Conservation (phyloP, 2,888 invertebrate species). For the Orgyia antiqua region DNA sequence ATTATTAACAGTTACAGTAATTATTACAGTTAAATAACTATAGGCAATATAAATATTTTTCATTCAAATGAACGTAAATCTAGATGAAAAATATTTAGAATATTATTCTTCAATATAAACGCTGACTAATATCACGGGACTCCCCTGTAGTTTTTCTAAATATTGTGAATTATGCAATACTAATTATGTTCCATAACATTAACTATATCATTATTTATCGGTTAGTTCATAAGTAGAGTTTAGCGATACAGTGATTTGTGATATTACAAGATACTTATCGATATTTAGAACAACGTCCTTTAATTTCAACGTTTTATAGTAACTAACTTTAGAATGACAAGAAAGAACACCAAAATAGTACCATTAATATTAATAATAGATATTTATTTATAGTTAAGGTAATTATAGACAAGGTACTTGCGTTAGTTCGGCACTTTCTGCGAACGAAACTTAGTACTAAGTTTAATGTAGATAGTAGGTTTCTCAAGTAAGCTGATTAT, state of each 20-base stretch:
- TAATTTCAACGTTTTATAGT: slow-evolving; percentile 62
- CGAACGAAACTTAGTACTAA: slow-evolving; percentile 11
- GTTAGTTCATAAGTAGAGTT: slow-evolving; percentile 53
- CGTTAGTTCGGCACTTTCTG: slow-evolving; percentile 11
- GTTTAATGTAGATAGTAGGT: too few relatives aligned
- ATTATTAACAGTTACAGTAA: too few relatives aligned
- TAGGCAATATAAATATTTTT: too few relatives aligned
- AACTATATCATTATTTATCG: slow-evolving; percentile 42
- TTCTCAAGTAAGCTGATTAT: slow-evolving; percentile 2
- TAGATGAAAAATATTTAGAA: too few relatives aligned
- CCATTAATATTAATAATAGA: slow-evolving; percentile 28
- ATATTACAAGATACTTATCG: slow-evolving; percentile 72
- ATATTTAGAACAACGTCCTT: slow-evolving; percentile 70
- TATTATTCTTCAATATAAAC: too few relatives aligned
- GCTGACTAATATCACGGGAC: too few relatives aligned
- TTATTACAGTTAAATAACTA: too few relatives aligned
- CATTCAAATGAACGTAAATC: too few relatives aligned
- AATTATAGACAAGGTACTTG: slow-evolving; percentile 19
- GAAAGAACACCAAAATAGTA: slow-evolving; percentile 72
- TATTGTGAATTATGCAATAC: slow-evolving; percentile 28
- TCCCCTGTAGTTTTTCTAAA: slow-evolving; percentile 13
- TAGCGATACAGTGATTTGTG: slow-evolving; percentile 73
- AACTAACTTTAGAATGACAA: slow-evolving; percentile 64
- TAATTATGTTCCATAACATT: slow-evolving; percentile 50
- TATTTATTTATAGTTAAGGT: slow-evolving; percentile 35